Conservation (phyloP, 2,797 vertebrate species). For the Chrysocyon brachyurus region DNA sequence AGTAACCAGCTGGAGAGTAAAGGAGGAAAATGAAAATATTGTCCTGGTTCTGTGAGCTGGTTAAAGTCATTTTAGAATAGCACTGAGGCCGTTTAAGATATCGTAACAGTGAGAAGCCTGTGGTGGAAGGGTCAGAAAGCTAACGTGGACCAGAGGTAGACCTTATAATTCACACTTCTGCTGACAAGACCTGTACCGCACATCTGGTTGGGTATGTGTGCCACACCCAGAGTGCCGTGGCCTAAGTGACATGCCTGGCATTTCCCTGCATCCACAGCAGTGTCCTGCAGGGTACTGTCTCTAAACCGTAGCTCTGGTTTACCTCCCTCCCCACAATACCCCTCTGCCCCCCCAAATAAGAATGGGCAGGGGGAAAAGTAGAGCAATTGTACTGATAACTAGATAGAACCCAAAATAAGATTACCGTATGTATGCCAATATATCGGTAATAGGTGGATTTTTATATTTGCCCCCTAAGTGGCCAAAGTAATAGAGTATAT, state of each 20-base stretch:
- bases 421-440: not conserved
- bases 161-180: not conserved
- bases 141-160: not conserved
- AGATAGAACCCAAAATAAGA: not conserved
- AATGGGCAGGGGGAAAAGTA: not conserved
- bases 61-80: not conserved
- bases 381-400: not conserved
- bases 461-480: slow-evolving; percentile 9
- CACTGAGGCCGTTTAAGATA: not conserved
- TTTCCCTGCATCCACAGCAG: not conserved
- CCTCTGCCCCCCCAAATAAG: not conserved
- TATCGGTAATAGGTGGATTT: not conserved
- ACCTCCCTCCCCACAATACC: no score
- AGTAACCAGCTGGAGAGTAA: slow-evolving; percentile 49
- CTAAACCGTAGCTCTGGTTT: not conserved
- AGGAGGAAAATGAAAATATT: slow-evolving; percentile 64
- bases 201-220: not conserved
- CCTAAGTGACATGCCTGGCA: not conserved
- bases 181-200: not conserved
- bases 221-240: not conserved
- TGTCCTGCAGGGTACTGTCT: not conserved
- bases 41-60: slow-evolving; percentile 29
- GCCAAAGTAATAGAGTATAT: not conserved
- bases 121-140: not conserved
- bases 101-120: not conserved